Conservation (phyloP, 1,140 invertebrate species). For the Drosophila repleta region DNA sequence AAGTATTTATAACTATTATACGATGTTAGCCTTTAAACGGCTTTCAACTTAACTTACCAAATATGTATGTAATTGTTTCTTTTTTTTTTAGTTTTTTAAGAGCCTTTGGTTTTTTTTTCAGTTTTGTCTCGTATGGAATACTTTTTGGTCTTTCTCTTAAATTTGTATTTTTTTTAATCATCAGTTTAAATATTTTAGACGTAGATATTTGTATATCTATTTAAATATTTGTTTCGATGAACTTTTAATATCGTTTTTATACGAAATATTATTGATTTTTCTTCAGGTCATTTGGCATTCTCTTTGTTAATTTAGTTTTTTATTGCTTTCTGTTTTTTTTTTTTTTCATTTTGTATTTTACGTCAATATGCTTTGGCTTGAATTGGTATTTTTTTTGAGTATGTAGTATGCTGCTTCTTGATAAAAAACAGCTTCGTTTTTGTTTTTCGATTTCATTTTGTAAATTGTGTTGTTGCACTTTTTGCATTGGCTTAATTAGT, state of each 20-base stretch:
- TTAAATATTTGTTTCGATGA: conserved; percentile 40
- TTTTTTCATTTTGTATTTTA: conserved; percentile 3
- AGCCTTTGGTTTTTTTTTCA: conserved; percentile 20
- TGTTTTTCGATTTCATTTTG: conserved; percentile 9
- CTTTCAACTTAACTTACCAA: conserved; percentile 74
- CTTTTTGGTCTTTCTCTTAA: conserved; percentile 24
- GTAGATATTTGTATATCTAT: conserved; percentile 27
- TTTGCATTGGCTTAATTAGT: conserved; percentile 54
- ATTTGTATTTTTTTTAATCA: conserved; percentile 36
- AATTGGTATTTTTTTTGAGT: conserved; percentile 5
- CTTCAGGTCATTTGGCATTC: conserved; percentile 39
- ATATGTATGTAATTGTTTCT: conserved; percentile 42
- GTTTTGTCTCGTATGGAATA: conserved; percentile 6
- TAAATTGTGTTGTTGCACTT: conserved; percentile 47
- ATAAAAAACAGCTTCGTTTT: conserved; percentile 21
- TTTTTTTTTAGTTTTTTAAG: conserved; percentile 22
- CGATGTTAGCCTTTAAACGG: conserved; percentile 1
- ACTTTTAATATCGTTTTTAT: conserved; percentile 27
- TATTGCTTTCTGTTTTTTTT: conserved; percentile 13
- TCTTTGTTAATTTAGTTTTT: conserved; percentile 30
- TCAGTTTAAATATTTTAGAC: conserved; percentile 21
- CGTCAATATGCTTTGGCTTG: conserved; percentile 26
- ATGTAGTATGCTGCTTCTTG: conserved; percentile 13
- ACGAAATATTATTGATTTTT: conserved; percentile 39
- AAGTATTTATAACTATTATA: conserved; percentile 25